phyloP scores from a whole-genome alignment of 2,797 vertebrate genomes.

The Chelonia mydas region DNA sequence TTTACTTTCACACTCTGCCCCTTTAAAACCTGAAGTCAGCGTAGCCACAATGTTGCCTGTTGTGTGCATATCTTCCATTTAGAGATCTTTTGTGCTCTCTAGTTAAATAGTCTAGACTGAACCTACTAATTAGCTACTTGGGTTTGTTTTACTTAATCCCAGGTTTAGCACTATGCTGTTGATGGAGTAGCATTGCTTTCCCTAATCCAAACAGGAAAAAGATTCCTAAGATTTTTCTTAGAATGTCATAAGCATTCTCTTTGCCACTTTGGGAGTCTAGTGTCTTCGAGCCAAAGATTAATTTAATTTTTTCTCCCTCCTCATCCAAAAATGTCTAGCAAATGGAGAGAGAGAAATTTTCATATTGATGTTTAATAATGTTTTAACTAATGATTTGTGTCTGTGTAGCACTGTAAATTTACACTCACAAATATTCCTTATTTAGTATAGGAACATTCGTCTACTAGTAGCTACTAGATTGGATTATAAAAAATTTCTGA shows the following conservation, averaged over 20 bases:
- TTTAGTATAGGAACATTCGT: not conserved
- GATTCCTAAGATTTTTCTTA: not conserved
- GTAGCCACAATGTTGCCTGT: not conserved
- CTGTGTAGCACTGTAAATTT: not conserved
- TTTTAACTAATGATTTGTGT: not conserved
- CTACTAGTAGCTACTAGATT: not conserved
- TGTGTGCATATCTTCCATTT: not conserved
- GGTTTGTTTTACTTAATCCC: not conserved
- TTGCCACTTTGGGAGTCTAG: not conserved
- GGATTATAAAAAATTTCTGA: not conserved
- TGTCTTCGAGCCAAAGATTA: not conserved
- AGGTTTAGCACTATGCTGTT: not conserved
- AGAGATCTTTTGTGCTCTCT: not conserved
- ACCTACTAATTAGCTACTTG: not conserved
- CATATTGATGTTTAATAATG: not conserved
- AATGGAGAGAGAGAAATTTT: not conserved
- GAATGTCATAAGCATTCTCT: not conserved
- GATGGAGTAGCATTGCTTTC: not conserved
- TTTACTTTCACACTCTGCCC: not conserved
- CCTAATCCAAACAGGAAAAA: not conserved
- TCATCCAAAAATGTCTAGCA: too few species aligned
- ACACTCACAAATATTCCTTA: not conserved
- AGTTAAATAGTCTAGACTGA: not conserved
- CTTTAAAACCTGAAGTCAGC: not conserved
- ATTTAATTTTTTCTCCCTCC: not conserved